These are phyloP conservation scores for Sweltsa coloradensis DNA, from an alignment of 1,140 invertebrate species.

Conservation along the genomic window DNA sequence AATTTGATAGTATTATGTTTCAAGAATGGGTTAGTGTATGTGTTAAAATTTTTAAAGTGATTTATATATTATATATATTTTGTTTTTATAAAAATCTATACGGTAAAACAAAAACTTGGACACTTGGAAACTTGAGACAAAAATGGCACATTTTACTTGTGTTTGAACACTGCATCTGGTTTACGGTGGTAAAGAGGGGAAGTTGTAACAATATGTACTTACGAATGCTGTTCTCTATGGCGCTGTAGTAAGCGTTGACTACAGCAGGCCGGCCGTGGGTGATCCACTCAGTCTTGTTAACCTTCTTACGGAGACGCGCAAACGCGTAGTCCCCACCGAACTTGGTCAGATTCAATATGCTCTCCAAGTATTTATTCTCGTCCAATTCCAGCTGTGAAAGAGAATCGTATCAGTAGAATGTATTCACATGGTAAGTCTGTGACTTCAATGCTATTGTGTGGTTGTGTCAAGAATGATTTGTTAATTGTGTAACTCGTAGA, in stretches of 20 bases:
- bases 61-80: no score
- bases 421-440: not conserved
- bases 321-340: conserved; percentile 68
- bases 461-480: not conserved
- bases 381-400: conserved; percentile 48
- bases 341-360: conserved; percentile 57
- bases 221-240: conserved; percentile 76
- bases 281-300: conserved; percentile 76
- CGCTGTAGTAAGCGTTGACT: conserved; percentile 74
- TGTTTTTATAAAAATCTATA: no score
- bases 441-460: not conserved
- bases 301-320: conserved; percentile 56
- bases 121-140: no score
- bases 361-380: conserved; percentile 53
- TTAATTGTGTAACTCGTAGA: no score
- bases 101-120: no score
- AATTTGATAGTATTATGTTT: no score
- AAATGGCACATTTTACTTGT: not conserved
- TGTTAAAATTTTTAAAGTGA: no score
- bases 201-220: no score
- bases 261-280: conserved; percentile 62
- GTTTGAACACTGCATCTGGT: no score
- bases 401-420: no score
- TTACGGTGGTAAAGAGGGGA: no score
- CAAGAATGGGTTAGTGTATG: no score